phyloP scores from a whole-genome alignment of 2,113 vertebrate genomes.

The Echinops telfairi region DNA sequence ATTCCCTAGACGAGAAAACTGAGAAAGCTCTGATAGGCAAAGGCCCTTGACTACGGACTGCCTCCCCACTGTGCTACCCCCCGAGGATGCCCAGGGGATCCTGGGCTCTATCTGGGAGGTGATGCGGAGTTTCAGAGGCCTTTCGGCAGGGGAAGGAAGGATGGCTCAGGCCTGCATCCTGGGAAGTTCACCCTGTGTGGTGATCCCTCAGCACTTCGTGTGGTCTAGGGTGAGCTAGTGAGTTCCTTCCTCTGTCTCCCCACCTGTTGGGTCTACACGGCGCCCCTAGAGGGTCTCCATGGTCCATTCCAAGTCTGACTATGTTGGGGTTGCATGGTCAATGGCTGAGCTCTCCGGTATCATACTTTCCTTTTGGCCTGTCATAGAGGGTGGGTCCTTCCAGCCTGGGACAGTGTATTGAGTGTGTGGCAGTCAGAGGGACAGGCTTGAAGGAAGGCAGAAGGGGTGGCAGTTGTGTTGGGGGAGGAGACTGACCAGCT shows the following conservation, averaged over 20 bases:
- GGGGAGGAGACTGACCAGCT: constrained; percentile 54
- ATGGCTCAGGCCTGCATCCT: not conserved
- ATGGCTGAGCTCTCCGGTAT: not conserved
- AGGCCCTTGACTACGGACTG: not conserved
- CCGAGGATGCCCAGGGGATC: not conserved
- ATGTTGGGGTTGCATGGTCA: not conserved
- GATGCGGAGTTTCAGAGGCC: not conserved
- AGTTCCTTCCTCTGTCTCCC: not conserved
- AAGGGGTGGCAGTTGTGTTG: constrained; percentile 24
- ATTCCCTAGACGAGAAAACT: not conserved
- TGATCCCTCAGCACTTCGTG: not conserved
- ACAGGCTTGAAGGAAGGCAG: not conserved
- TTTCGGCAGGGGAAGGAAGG: not conserved
- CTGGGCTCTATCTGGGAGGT: not conserved
- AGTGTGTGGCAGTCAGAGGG: not conserved
- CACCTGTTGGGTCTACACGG: not conserved
- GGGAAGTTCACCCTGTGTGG: not conserved
- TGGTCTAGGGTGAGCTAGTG: not conserved
- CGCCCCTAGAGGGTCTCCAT: not conserved
- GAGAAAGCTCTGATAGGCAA: not conserved
- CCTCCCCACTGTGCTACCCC: not conserved
- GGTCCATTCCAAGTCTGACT: not conserved
- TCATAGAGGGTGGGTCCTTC: constrained; percentile 13
- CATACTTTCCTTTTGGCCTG: constrained; percentile 18
- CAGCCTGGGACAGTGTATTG: not conserved